phyloP scores from a whole-genome alignment of 2,888 invertebrate species.

The Andrena camellia region DNA sequence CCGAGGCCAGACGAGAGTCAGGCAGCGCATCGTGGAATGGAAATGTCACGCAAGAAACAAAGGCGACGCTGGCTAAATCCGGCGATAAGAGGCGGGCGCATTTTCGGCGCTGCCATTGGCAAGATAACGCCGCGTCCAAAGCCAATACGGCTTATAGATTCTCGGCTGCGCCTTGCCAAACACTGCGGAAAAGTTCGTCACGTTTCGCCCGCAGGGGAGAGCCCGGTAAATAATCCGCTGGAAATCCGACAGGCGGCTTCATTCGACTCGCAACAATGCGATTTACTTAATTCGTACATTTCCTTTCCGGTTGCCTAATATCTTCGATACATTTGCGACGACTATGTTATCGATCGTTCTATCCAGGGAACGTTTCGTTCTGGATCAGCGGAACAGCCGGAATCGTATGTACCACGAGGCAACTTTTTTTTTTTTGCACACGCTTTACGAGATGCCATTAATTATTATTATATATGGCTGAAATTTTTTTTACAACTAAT shows the following conservation, averaged over 20 bases:
- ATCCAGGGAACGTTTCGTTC: too few species aligned
- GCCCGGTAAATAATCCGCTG: slow-evolving; percentile 16
- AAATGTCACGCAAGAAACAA: slow-evolving; percentile 44
- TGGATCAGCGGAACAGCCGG: too few species aligned
- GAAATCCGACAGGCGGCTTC: not conserved
- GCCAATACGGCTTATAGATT: slow-evolving; percentile 57
- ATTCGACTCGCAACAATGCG: not conserved
- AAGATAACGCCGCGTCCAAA: slow-evolving; percentile 51
- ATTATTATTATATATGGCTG: too few species aligned
- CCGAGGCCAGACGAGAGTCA: not conserved
- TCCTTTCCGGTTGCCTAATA: too few species aligned
- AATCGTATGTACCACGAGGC: too few species aligned
- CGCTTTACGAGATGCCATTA: too few species aligned
- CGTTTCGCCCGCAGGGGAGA: slow-evolving; percentile 39
- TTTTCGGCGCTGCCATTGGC: slow-evolving; percentile 42
- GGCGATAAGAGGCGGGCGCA: slow-evolving; percentile 41
- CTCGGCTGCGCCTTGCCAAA: slow-evolving; percentile 47
- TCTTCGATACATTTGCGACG: too few species aligned
- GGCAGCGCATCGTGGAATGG: slow-evolving; percentile 21
- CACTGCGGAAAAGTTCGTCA: slow-evolving; percentile 41
- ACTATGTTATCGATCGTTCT: too few species aligned
- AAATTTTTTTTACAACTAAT: too few species aligned
- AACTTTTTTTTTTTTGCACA: too few species aligned
- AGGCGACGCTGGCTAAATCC: slow-evolving; percentile 32
- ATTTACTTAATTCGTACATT: too few species aligned